These are phyloP conservation scores for Cecidostiba fungosa DNA, from an alignment of 2,888 invertebrate species.

Conservation along the genomic window DNA sequence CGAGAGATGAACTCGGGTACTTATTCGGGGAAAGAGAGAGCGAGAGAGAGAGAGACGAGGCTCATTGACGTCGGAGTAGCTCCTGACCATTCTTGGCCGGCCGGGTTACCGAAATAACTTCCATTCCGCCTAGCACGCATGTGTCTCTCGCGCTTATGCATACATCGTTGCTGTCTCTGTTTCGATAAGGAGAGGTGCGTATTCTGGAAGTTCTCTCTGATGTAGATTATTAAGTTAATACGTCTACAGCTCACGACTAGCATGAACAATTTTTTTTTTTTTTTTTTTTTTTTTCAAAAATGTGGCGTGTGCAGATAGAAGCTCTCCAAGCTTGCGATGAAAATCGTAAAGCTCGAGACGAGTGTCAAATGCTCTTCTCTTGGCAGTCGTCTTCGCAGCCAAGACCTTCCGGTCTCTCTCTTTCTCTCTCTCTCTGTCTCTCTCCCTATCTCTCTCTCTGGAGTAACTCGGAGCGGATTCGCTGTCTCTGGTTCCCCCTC, in stretches of 20 bases:
- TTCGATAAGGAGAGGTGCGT: too few relatives aligned
- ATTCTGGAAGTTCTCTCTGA: background rate
- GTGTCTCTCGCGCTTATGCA: constrained; percentile 64
- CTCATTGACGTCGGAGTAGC: constrained; percentile 75
- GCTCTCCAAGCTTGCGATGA: background rate
- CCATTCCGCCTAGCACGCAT: constrained; percentile 69
- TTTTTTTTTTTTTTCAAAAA: too few relatives aligned
- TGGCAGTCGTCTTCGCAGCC: constrained; percentile 5
- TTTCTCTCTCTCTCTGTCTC: constrained; percentile 27
- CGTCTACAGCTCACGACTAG: background rate
- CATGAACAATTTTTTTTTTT: background rate
- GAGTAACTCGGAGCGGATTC: constrained; percentile 24
- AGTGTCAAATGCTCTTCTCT: background rate
- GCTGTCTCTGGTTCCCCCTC: constrained; percentile 11
- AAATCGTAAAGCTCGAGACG: background rate
- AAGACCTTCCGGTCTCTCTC: constrained; percentile 9
- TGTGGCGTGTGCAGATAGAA: background rate
- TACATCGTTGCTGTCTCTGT: background rate
- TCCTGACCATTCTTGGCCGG: constrained; percentile 80
- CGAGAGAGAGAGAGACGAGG: constrained; percentile 64
- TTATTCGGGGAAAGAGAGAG: background rate
- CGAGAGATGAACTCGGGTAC: background rate
- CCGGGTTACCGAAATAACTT: constrained; percentile 79
- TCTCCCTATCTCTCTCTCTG: constrained; percentile 24
- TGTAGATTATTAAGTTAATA: background rate